A percentile compares a stretch with the other conserved stretches of the same genome.
Evolutionary conservation across 2,888 invertebrate genomes (phyloP).

Genomic region (Xestoiulus laeticollis): DNA sequence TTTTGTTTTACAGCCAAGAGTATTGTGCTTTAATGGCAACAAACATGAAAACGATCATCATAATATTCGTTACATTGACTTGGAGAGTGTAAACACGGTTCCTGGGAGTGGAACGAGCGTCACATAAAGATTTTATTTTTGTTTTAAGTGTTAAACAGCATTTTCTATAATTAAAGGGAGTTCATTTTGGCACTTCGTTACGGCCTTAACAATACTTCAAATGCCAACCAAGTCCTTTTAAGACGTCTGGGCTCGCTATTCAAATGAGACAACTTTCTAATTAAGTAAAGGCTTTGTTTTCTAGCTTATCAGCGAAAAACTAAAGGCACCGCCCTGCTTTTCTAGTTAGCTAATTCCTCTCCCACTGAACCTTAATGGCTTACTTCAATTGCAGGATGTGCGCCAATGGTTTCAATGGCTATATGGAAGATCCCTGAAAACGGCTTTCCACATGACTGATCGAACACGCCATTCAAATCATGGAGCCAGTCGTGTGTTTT

Average conservation of each 20-base stretch:
- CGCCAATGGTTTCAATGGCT: neutral
- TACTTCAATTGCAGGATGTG: neutral
- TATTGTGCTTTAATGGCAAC: slow-evolving; percentile 9
- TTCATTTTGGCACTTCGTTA: slow-evolving; percentile 33
- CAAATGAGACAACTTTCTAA: neutral
- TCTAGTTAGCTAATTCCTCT: slow-evolving; percentile 20
- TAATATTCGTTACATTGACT: slow-evolving; percentile 9
- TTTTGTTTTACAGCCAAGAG: neutral
- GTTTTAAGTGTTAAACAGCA: neutral
- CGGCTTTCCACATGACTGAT: slow-evolving; percentile 7
- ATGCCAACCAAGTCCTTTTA: neutral
- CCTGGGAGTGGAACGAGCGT: neutral
- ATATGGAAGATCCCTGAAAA: neutral
- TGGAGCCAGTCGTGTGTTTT: too few relatives aligned
- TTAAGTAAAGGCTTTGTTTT: slow-evolving; percentile 1
- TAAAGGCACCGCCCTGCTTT: slow-evolving; percentile 4
- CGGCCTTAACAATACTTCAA: neutral
- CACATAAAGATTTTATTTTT: neutral
- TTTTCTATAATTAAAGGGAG: neutral
- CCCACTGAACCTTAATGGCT: neutral
- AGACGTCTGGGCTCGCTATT: neutral
- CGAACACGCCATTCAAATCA: neutral
- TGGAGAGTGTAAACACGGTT: neutral
- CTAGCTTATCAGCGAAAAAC: slow-evolving; percentile 1
- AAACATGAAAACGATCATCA: slow-evolving; percentile 22